Evolutionary conservation across 30 jellyfish, hydroid and myxozoan genomes (phyloP).

Genomic region (Aurelia aurita): DNA sequence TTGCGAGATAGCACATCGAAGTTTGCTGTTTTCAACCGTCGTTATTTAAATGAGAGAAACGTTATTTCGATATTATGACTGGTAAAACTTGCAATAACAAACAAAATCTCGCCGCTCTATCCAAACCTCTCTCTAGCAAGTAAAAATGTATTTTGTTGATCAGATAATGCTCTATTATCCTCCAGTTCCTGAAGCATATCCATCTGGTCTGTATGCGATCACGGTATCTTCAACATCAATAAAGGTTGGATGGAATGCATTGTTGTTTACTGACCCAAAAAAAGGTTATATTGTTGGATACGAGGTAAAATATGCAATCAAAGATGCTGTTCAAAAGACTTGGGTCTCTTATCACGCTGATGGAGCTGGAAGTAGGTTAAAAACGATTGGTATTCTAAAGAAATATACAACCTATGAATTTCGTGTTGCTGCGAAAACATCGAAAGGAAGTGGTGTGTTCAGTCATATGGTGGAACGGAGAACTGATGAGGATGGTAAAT

Average conservation of each 20-base stretch:
- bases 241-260: not conserved
- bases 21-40: too few relatives aligned
- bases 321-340: not conserved
- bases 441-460: slow-evolving; percentile 54
- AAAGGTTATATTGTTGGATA: slow-evolving; percentile 20
- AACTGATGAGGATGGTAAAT: slow-evolving; percentile 36
- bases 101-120: too few relatives aligned
- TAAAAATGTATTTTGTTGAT: too few relatives aligned
- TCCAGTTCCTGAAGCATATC: slow-evolving; percentile 29
- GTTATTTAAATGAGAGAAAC: too few relatives aligned
- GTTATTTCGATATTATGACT: too few relatives aligned
- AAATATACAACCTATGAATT: slow-evolving; percentile 30
- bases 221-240: not conserved
- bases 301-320: not conserved
- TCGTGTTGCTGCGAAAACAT: slow-evolving; percentile 42
- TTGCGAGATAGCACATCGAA: too few relatives aligned
- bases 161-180: not conserved
- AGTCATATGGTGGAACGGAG: slow-evolving; percentile 28
- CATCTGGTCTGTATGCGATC: not conserved
- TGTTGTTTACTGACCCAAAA: not conserved
- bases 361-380: not conserved
- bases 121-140: too few relatives aligned
- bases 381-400: not conserved
- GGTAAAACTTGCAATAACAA: too few relatives aligned
- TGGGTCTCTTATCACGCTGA: not conserved